Base-by-base conservation (phyloP, 2,888 invertebrate genomes). In the Himalopsyche japonica region DNA sequence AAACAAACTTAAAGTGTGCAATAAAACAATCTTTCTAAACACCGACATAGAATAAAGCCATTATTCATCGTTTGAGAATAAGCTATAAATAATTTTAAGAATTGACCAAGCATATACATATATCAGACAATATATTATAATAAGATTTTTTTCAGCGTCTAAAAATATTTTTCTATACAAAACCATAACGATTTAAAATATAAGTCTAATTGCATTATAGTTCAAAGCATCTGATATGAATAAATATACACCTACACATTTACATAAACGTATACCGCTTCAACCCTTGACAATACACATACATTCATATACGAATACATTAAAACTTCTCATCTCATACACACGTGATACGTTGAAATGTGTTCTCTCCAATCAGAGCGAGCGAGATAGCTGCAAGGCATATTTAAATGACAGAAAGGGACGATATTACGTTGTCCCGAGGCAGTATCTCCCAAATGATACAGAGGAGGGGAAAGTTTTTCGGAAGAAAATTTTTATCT, bases 311-410 rank as follows among this genome's bases (percentile, higher is more conserved):
- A 43, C 77, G 77, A 77, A 77, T 77, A 77, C 37, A 77, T 77
- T 77, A 43, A 43, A 43, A 37, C 47, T 47, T 43, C 57, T 57
- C 57, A 48, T 43, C 57, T 48, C 70, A 27, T 43, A 79, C 79
- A 79, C 70, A 79, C 34, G 79, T 79, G 47, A 57, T 57, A 57
- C 64, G 82, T 34, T 79, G 82, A 82, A 82, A 82, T 82, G 79
- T 78, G 79, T 57, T 79, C 82, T 70, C 80, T 83, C 80, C 83
- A 83, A 83, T 83, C 83, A 83, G 83, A 76, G 80, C 24, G 76
- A 83, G 83, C 0, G 80, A 48, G 82, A 82, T 12, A 48, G 24
- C 24, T 18, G 15, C 24, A 7, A 32, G 30, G 76, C 30, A 27
- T 57, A 82, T 82, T 49, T 47, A 82, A 82, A 82, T 82, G 76